These are phyloP conservation scores for Lithophane leautieri DNA, from an alignment of 2,888 invertebrate genomes.

Conservation along the genomic window DNA sequence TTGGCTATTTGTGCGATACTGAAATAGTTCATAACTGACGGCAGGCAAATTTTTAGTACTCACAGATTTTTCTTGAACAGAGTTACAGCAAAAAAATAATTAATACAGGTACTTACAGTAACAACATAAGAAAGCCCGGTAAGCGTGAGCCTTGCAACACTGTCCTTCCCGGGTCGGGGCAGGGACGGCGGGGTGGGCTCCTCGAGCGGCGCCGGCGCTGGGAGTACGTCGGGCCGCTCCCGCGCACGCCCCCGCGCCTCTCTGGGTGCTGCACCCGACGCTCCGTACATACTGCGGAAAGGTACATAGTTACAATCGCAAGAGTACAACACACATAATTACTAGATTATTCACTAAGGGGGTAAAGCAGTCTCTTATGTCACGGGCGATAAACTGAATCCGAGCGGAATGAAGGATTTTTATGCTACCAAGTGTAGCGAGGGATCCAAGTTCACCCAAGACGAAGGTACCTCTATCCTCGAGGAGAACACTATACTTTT, in stretches of 20 bases:
- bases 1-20: background rate
- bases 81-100: background rate
- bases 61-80: background rate
- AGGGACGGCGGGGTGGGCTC: conserved; percentile 79
- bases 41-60: background rate
- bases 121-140: conserved; percentile 95
- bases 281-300: conserved; percentile 84
- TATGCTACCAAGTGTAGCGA: no score
- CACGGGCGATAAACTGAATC: no score
- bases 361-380: no score
- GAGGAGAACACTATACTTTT: no score
- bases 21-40: background rate
- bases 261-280: conserved; percentile 89
- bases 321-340: background rate
- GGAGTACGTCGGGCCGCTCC: conserved; percentile 88
- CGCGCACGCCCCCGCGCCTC: conserved; percentile 87
- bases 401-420: no score
- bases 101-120: conserved; percentile 90
- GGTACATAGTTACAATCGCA: conserved; percentile 1
- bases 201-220: conserved; percentile 85
- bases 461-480: no score
- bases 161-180: conserved; percentile 92
- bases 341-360: no score
- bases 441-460: no score
- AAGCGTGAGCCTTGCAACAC: conserved; percentile 95